Evolutionary conservation across 2,797 vertebrate genomes (phyloP), one percentile per base, ranked within the genome.

Genomic region (Sandelia bainsii): DNA sequence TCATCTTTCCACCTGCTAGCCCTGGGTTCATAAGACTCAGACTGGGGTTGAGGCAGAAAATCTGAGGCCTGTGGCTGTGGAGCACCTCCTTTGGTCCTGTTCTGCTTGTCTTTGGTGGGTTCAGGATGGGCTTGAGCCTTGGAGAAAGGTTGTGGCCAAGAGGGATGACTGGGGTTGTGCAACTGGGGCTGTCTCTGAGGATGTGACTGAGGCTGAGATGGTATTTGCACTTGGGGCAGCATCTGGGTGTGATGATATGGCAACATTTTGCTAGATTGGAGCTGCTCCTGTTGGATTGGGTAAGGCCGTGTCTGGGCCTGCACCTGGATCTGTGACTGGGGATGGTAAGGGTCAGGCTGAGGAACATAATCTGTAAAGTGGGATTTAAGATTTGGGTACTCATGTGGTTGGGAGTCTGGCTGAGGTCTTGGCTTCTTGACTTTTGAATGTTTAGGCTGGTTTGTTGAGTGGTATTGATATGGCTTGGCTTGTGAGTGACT

Each of bases 361-460:
- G 48, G 22, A 4, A 49, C 10, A 39, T 40, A 29, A 14, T 72
- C 60, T 23, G 23, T 40, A 14, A 54, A n/a, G 20, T 14, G 14
- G 8, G 60, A n/a, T 29, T 59, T 42, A 29, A 27, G 68, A 23
- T 50, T 42, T 61, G 61, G 27, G 58, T 77, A n/a, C 14, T 64
- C 44, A 14, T 69, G 63, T 2, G 16, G 25, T 46, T 57, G 52
- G 27, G 54, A n/a, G 37, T 51, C 51, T 58, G 54, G 8, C 57
- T 61, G 75, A 57, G 46, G 64, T 63, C 37, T 75, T 44, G 39
- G 48, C 16, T 3, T 69, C 10, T 56, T 57, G 29, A 32, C 6
- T 54, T 84, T 82, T 37, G 49, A 62, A 20, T 49, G 60, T 69
- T 85, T 76, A 5, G 70, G 53, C 25, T 81, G 70, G 22, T 82